Evolutionary conservation across 92 coral and sea anemone genomes (phyloP).

Genomic region (Zoanthus solanderi): DNA sequence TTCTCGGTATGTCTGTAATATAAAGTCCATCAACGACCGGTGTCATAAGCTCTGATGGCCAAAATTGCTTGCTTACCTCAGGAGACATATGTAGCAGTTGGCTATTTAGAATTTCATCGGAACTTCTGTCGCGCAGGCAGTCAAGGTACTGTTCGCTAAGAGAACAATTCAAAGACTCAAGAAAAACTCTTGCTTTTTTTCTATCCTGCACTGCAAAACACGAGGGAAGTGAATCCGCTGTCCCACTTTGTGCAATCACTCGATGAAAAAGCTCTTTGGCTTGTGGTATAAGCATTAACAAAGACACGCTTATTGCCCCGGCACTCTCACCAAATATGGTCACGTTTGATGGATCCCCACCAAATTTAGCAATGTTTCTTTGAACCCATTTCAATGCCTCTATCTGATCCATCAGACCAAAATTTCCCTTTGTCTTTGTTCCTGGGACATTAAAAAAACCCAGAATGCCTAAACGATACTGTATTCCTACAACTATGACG

Average conservation of each 20-base stretch:
- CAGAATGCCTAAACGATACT: constrained; percentile 78
- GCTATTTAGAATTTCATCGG: constrained; percentile 8
- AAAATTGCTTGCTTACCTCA: constrained; percentile 6
- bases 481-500: constrained; percentile 74
- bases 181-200: not conserved
- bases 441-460: constrained; percentile 80
- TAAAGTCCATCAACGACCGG: constrained; percentile 54
- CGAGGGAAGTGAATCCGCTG: constrained; percentile 1
- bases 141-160: not conserved
- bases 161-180: constrained; percentile 9
- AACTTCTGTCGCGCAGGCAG: constrained; percentile 11
- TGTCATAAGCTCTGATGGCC: not conserved
- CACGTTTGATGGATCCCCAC: constrained; percentile 51
- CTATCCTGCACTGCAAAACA: constrained; percentile 9
- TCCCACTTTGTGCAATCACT: constrained; percentile 52
- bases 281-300: constrained; percentile 47
- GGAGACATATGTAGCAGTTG: not conserved
- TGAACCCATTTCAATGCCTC: constrained; percentile 60
- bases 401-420: constrained; percentile 76
- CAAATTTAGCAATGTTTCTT: constrained; percentile 48
- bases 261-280: constrained; percentile 52
- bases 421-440: constrained; percentile 71
- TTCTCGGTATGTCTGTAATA: constrained; percentile 41
- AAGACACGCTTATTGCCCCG: constrained; percentile 39
- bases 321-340: constrained; percentile 61